Conservation (phyloP, 1,140 invertebrate genomes). For the Neoseiulus cucumeris region DNA sequence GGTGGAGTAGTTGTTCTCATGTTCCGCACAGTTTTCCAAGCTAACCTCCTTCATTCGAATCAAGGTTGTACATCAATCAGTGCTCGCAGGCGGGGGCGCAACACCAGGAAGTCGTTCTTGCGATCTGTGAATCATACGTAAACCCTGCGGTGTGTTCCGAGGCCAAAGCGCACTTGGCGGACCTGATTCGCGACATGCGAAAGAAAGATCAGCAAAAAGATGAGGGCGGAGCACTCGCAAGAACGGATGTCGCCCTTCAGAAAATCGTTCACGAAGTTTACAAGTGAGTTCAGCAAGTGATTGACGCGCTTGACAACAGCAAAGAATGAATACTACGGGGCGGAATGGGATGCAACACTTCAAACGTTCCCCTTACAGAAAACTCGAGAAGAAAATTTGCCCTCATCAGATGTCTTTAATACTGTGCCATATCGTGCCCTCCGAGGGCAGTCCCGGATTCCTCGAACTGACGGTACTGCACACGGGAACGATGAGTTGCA, state of each 20-base stretch:
- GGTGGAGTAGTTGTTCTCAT: too few relatives aligned
- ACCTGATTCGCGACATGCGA: neutral
- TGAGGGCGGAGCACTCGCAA: neutral
- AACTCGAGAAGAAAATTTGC: neutral
- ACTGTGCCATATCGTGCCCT: neutral
- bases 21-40: too few relatives aligned
- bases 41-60: too few relatives aligned
- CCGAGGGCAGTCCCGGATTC: neutral
- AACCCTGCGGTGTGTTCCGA: neutral
- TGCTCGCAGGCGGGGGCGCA: neutral
- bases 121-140: conserved; percentile 4
- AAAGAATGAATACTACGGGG: too few relatives aligned
- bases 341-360: too few relatives aligned
- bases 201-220: neutral
- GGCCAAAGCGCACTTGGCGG: neutral
- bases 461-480: neutral
- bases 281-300: neutral
- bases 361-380: neutral
- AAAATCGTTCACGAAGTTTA: neutral
- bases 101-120: neutral
- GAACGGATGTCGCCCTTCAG: neutral
- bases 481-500: neutral
- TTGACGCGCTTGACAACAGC: too few relatives aligned
- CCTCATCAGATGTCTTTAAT: neutral
- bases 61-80: conserved; percentile 1